Conservation (phyloP, 2,888 invertebrate species). For the Acanthoscelides obtectus region DNA sequence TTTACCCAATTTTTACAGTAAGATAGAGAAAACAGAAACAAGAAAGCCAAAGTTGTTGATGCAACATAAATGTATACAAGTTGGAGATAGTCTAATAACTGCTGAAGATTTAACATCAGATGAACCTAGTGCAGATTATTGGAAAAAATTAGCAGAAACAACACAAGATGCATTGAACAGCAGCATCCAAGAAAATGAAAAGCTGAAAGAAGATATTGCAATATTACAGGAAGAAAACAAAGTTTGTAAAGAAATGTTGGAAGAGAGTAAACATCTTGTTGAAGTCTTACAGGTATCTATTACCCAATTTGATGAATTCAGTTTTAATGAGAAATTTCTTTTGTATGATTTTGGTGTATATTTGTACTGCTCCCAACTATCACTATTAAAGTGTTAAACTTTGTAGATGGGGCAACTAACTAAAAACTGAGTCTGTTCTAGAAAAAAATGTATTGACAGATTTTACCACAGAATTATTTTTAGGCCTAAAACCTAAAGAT, state of each 20-base stretch:
- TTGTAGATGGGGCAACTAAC: no score
- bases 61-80: constrained; percentile 58
- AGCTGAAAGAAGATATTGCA: constrained; percentile 50
- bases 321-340: no score
- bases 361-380: no score
- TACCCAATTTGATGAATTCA: constrained; percentile 5
- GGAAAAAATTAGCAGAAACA: constrained; percentile 71
- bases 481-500: no score
- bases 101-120: constrained; percentile 67
- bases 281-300: constrained; percentile 65
- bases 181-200: constrained; percentile 67
- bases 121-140: constrained; percentile 69
- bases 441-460: no score
- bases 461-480: no score
- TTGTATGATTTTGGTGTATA: no score
- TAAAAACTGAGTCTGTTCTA: no score
- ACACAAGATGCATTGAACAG: constrained; percentile 67
- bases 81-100: constrained; percentile 54
- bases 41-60: constrained; percentile 46
- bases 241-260: constrained; percentile 66
- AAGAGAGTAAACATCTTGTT: constrained; percentile 69
- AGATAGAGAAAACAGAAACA: constrained; percentile 21
- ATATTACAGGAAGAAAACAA: constrained; percentile 57
- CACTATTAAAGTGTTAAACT: no score
- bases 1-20: constrained; percentile 10